Evolutionary conservation across 2,797 vertebrate genomes (phyloP), one percentile per base, ranked within the genome.

Genomic region (Austrolebias charrua): DNA sequence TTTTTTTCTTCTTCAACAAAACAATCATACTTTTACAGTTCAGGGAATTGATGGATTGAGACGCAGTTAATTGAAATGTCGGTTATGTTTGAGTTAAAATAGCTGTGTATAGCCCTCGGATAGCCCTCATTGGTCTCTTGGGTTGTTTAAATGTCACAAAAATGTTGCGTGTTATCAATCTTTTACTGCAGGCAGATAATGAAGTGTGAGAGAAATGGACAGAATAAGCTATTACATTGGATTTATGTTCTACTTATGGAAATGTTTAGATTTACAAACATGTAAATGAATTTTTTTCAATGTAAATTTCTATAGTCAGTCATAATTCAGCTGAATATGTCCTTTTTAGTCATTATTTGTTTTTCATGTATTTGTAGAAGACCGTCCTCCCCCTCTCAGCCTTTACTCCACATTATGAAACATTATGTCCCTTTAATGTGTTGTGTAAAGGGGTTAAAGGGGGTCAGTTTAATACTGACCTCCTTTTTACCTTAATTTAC

Each of bases 151-250:
- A 86, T 85, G 79, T 76, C 74, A 86, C 40, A 43, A 69, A 86
- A 90, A 89, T 90, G 87, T 87, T 79, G 80, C 60, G 79, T 81
- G 76, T 80, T n/a, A 78, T 84, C 59, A 77, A 76, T 80, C 63
- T 81, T 58, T 82, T 81, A 54, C 53, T 35, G 57, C 69, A 52
- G 14, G 24, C 44, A 48, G 69, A 85, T 84, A 79, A 87, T 83
- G 74, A 71, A 77, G 59, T 47, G 56, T 6, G 19, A 50, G 43
- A 18, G 70, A 71, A 83, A 64, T 33, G 42, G 59, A 61, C 33
- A 44, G 42, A 69, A 64, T 44, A 35, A 52, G 53, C 15, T 71
- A 66, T 60, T 29, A 44, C 47, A 35, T 60, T 40, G 60, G 29
- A 50, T 73, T 75, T 63, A 33, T 38, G 43, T 44, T 31, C 65